Evolutionary conservation across 2,888 invertebrate species (phyloP).

Genomic region (Callyntrura guangdongensis): DNA sequence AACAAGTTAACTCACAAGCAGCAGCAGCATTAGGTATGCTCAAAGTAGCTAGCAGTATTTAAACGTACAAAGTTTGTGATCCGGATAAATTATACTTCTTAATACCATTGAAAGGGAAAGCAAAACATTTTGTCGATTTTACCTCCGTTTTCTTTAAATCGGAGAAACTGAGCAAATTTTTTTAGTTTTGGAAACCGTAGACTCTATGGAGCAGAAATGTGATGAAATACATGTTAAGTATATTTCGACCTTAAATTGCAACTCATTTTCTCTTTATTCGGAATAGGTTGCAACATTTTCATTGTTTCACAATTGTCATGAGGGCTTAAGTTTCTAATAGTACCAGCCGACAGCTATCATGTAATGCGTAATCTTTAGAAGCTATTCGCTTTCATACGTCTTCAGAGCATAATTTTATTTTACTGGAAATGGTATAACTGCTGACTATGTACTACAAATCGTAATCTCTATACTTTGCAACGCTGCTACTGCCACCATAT

Average conservation of each 20-base stretch:
- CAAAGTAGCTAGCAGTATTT: neutral
- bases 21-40: too few species aligned
- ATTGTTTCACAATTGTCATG: constrained; percentile 78
- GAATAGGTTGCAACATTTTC: constrained; percentile 56
- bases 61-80: neutral
- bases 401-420: neutral
- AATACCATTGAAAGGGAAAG: constrained; percentile 15
- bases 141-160: too few species aligned
- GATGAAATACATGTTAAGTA: constrained; percentile 14
- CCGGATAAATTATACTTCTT: neutral
- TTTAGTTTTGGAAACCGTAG: too few species aligned
- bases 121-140: neutral
- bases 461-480: neutral
- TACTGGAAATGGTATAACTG: neutral
- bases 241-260: neutral
- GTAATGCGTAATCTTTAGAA: constrained; percentile 8
- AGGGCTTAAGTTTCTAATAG: constrained; percentile 62
- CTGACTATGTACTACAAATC: neutral
- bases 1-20: too few species aligned
- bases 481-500: neutral
- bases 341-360: neutral
- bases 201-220: neutral
- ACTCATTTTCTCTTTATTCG: constrained; percentile 2
- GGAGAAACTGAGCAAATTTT: too few species aligned
- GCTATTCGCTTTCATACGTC: neutral